Percentiles rank a stretch among this genome's conserved stretches.
phyloP scores from a whole-genome alignment of 2,888 invertebrate genomes.

The Trimorus sp. region DNA sequence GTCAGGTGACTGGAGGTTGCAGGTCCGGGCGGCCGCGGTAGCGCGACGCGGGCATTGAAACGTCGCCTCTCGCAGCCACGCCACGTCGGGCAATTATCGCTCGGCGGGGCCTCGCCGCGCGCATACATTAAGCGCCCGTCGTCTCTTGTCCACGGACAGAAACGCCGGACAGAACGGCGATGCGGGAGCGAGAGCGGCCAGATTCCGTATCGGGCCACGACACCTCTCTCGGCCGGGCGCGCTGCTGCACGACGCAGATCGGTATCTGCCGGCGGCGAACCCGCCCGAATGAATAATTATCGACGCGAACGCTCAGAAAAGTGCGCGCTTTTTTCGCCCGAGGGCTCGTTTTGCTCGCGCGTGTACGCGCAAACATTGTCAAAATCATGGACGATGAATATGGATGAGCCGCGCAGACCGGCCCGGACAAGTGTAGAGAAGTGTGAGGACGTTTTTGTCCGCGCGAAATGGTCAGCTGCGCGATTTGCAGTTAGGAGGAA shows the following conservation, averaged over 20 bases:
- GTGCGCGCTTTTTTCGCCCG: constrained; percentile 27
- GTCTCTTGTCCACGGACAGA: constrained; percentile 33
- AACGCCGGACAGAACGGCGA: constrained; percentile 50
- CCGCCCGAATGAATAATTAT: constrained; percentile 78
- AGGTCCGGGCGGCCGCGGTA: constrained; percentile 56
- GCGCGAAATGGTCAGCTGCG: too few relatives aligned
- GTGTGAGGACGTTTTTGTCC: too few relatives aligned
- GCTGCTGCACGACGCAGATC: constrained; percentile 74
- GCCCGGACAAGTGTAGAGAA: constrained; percentile 20
- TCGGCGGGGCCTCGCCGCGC: constrained; percentile 70
- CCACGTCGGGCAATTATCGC: constrained; percentile 79
- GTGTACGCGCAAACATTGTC: constrained; percentile 42
- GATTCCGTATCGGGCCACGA: constrained; percentile 74
- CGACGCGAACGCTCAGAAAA: constrained; percentile 71
- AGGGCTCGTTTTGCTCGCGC: constrained; percentile 16
- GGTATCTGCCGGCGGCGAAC: constrained; percentile 74
- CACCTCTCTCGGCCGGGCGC: constrained; percentile 74
- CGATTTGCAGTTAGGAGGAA: too few relatives aligned
- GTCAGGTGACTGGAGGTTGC: constrained; percentile 63
- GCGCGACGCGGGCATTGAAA: constrained; percentile 74
- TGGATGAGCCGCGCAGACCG: constrained; percentile 29
- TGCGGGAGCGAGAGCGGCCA: constrained; percentile 59
- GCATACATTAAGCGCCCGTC: constrained; percentile 71
- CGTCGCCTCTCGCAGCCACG: constrained; percentile 73
- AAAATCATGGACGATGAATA: constrained; percentile 49